Base-by-base conservation (phyloP, 2,113 vertebrate species). In the Anguilla rostrata region DNA sequence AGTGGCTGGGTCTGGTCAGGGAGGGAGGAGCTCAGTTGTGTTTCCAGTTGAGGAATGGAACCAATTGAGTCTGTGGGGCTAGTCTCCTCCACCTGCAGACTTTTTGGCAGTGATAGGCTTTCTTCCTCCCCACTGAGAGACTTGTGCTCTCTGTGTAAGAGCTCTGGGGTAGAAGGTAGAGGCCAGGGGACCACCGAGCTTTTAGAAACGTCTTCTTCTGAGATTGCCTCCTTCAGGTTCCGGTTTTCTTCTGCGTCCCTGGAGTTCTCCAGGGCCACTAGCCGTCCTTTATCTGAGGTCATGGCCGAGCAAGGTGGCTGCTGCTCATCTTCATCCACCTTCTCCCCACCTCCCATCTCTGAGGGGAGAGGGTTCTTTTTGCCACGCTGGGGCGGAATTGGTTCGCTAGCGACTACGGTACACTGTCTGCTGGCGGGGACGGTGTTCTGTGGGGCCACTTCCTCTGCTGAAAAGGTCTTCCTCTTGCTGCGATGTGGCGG, bases 101-200 rank as follows among this genome's bases (percentile, higher is more conserved):
- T 91, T 88, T 92, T 95, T 53, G 90, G 91, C 88, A 96, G 85
- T 41, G 95, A 83, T 2, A 90, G n/a, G 6, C 78, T 87, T 86
- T 96, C 95, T 71, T 95, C 95, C 78, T 95, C 95, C 40, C 92
- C 95, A 34, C 91, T 89, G 34, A 83, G 83, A 39, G 94, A 91
- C 86, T 86, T 90, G 56, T 90, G 89, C 8, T 88, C 75, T 87
- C 88, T 90, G 39, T 83, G 86, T 43, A 26, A 14, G 29, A n/a
- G 18, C 71, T 79, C 39, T 39, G 84, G 87, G n/a, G 87, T 66
- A 75, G 90, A 79, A 1, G 90, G 88, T 9, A 92, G 84, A 3
- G 90, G 92, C 90, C 89, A 92, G 12, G 92, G 89, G 0, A 93
- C 87, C 41, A 92, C 91, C 0, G 92, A 91, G 57, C 86, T 89